Conservation (phyloP, 2,888 invertebrate species). For the Dolichomitus sp. region DNA sequence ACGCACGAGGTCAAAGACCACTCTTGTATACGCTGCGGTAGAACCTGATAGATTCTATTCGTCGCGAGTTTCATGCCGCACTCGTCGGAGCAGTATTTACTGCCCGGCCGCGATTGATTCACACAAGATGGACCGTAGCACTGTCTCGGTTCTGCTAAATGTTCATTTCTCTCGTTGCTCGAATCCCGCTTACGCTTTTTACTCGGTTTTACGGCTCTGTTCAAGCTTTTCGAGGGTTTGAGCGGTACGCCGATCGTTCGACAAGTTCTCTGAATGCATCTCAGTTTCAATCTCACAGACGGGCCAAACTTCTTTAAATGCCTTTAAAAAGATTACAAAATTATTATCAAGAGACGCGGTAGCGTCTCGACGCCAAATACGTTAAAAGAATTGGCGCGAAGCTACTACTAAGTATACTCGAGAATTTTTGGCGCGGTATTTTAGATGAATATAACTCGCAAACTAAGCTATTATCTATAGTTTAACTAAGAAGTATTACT, state of each 20-base stretch:
- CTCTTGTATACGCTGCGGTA: conserved; percentile 97
- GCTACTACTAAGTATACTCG: too few relatives aligned
- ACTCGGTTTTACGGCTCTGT: conserved; percentile 79
- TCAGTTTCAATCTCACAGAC: conserved; percentile 87
- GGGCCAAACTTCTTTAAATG: conserved; percentile 88
- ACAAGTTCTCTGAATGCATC: conserved; percentile 88
- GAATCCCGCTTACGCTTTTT: conserved; percentile 83
- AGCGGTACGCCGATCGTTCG: conserved; percentile 82
- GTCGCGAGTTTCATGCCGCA: conserved; percentile 97
- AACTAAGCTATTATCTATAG: too few relatives aligned
- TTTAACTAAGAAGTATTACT: background rate
- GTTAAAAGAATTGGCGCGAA: too few relatives aligned
- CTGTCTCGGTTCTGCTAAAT: conserved; percentile 89
- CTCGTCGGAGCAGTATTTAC: conserved; percentile 97
- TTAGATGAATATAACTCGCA: too few relatives aligned
- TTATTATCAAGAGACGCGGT: too few relatives aligned
- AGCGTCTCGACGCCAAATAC: too few relatives aligned
- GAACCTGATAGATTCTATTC: conserved; percentile 93
- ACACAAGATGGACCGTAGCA: conserved; percentile 97
- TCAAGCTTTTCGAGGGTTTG: conserved; percentile 82
- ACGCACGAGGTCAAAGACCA: conserved; percentile 96
- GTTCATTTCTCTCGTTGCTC: conserved; percentile 83
- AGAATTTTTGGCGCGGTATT: too few relatives aligned
- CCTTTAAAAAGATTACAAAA: conserved; percentile 69
- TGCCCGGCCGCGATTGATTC: conserved; percentile 91